A percentile compares a stretch with the other conserved stretches of the same genome.
phyloP scores from a whole-genome alignment of 2,113 vertebrate species.

The Equus przewalskii region DNA sequence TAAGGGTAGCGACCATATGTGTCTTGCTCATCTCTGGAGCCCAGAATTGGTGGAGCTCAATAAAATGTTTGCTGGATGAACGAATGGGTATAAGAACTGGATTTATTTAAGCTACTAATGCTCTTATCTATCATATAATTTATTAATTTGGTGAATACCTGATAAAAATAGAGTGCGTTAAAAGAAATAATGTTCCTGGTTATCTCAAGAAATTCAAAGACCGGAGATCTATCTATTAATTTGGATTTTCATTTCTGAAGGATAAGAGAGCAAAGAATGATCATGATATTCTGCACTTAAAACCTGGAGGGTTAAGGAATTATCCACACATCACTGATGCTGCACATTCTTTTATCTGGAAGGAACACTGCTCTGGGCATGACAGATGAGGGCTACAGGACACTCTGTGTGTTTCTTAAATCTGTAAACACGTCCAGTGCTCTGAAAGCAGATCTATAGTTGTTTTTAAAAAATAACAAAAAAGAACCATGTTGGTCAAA shows the following conservation, averaged over 20 bases:
- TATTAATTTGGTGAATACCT: background rate
- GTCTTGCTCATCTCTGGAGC: background rate
- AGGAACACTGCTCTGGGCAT: background rate
- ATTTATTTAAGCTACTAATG: constrained; percentile 46
- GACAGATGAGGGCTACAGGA: background rate
- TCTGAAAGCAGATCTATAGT: background rate
- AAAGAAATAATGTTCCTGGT: constrained; percentile 34
- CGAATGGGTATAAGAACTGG: background rate
- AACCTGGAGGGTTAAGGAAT: background rate
- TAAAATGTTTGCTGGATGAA: background rate
- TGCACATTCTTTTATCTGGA: background rate
- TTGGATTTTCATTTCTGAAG: constrained; percentile 42
- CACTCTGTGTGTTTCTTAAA: background rate
- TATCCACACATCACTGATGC: background rate
- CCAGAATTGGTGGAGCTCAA: background rate
- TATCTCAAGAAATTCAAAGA: constrained; percentile 44
- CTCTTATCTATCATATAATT: background rate
- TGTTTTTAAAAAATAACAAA: background rate
- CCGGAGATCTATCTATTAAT: background rate
- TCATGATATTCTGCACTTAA: background rate
- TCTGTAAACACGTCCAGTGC: background rate
- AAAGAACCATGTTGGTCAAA: constrained; percentile 55
- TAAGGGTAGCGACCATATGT: background rate
- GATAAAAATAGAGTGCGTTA: background rate
- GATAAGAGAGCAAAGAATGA: constrained; percentile 31